Percentiles rank a stretch among this genome's conserved stretches.
Evolutionary conservation across 2,888 invertebrate genomes (phyloP).

Genomic region (Leucophenga montana): DNA sequence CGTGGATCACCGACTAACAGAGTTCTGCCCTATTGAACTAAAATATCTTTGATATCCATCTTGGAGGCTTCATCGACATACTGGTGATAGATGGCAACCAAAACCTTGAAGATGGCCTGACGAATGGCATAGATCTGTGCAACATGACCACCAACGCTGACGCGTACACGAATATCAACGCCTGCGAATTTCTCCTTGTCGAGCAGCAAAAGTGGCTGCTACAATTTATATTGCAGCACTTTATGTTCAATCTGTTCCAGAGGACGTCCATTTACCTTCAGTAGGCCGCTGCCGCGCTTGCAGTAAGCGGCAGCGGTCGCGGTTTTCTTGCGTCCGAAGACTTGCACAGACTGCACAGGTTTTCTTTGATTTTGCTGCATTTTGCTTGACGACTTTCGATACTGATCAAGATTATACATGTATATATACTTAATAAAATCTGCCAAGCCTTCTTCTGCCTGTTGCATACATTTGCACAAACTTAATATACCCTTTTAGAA

Average conservation of each 20-base stretch:
- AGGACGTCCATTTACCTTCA: conserved; percentile 97
- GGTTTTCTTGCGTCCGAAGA: conserved; percentile 99
- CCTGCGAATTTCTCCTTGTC: conserved; percentile 97
- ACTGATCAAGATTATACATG: no score
- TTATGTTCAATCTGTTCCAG: conserved; percentile 96
- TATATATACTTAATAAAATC: no score
- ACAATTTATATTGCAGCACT: conserved; percentile 94
- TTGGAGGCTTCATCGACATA: conserved; percentile 99
- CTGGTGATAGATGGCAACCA: conserved; percentile 99
- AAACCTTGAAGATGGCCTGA: conserved; percentile 97
- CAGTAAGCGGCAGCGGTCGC: conserved; percentile 99
- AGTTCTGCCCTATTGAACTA: conserved; percentile 97
- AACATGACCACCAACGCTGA: conserved; percentile 98
- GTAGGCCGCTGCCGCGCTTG: conserved; percentile 94
- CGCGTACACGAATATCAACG: conserved; percentile 97
- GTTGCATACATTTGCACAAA: no score
- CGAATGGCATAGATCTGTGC: conserved; percentile 99
- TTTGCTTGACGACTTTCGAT: conserved; percentile 68
- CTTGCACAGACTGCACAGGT: conserved; percentile 95
- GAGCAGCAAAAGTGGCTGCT: conserved; percentile 90
- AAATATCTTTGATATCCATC: conserved; percentile 98
- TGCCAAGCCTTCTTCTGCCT: no score
- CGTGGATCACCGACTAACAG: conserved; percentile 98
- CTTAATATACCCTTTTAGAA: no score
- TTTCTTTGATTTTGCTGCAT: conserved; percentile 80